A percentile compares a stretch with the other conserved stretches of the same genome.
phyloP scores from a whole-genome alignment of 2,888 invertebrate genomes.

The Drosophila mulleri region DNA sequence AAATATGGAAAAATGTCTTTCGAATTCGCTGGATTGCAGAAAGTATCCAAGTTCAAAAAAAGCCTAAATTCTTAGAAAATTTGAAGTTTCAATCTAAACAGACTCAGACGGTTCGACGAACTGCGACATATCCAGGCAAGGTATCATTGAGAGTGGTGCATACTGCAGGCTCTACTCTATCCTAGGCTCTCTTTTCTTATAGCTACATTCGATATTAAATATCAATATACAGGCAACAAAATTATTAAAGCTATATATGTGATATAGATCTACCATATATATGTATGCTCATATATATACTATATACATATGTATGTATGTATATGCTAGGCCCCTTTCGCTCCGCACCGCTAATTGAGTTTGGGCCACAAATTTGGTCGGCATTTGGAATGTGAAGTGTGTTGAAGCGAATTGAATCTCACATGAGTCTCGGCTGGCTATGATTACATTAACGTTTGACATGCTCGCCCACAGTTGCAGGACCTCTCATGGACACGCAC shows the following conservation, averaged over 20 bases:
- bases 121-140: too few relatives aligned
- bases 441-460: slow-evolving; percentile 70
- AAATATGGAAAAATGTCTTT: too few relatives aligned
- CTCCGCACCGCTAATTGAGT: slow-evolving; percentile 14
- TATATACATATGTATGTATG: not conserved
- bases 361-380: slow-evolving; percentile 14
- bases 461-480: slow-evolving; percentile 41
- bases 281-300: too few relatives aligned
- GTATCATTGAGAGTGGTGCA: too few relatives aligned
- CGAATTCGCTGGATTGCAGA: too few relatives aligned
- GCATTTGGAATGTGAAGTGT: slow-evolving; percentile 32
- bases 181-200: not conserved
- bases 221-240: too few relatives aligned
- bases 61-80: too few relatives aligned
- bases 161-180: not conserved
- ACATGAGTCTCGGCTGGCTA: slow-evolving; percentile 13
- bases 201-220: not conserved
- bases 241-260: too few relatives aligned
- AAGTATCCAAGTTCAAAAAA: too few relatives aligned
- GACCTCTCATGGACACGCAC: slow-evolving; percentile 8
- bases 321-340: not conserved
- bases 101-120: too few relatives aligned
- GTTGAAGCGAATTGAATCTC: slow-evolving; percentile 29
- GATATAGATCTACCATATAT: too few relatives aligned
- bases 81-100: too few relatives aligned